Percentiles rank a stretch among this genome's conserved stretches.
Conservation (phyloP, 2,797 vertebrate species). For the Cryptoprocta ferox region DNA sequence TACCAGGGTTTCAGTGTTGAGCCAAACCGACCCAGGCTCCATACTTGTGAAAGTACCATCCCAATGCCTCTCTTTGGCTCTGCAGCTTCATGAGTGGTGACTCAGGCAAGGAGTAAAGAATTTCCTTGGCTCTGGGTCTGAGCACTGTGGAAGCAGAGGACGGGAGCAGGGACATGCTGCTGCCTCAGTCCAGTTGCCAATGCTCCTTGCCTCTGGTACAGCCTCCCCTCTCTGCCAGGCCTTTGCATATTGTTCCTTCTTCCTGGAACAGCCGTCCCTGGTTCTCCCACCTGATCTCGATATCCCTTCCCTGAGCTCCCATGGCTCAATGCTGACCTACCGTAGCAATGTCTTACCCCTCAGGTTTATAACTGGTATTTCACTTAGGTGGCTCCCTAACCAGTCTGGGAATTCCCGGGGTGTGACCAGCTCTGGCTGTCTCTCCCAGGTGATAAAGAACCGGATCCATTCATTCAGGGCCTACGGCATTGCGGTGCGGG, state of each 20-base stretch:
- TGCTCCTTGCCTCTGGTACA: neutral
- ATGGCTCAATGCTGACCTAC: neutral
- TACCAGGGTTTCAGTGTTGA: neutral
- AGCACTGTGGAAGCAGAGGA: neutral
- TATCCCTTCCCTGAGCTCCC: neutral
- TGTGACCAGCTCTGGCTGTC: slow-evolving; percentile 38
- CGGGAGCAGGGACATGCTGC: neutral
- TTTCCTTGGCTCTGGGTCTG: neutral
- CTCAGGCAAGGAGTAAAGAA: neutral
- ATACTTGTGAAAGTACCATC: neutral
- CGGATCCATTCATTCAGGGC: slow-evolving; percentile 92
- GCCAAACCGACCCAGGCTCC: neutral
- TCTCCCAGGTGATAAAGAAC: slow-evolving; percentile 91
- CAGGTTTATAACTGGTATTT: neutral
- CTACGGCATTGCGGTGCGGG: slow-evolving; percentile 91
- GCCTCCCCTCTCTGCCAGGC: neutral
- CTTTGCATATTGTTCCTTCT: neutral
- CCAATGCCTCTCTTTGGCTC: neutral
- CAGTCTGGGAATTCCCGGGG: neutral
- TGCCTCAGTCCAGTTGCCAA: neutral
- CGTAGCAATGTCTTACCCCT: neutral
- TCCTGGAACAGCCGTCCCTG: neutral
- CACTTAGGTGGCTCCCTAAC: neutral
- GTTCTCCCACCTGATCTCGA: neutral
- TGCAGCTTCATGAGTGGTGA: neutral